A percentile compares a stretch with the other conserved stretches of the same genome.
These are phyloP conservation scores for Drosophila algonquin DNA, from an alignment of 2,888 invertebrate species.

Conservation along the genomic window DNA sequence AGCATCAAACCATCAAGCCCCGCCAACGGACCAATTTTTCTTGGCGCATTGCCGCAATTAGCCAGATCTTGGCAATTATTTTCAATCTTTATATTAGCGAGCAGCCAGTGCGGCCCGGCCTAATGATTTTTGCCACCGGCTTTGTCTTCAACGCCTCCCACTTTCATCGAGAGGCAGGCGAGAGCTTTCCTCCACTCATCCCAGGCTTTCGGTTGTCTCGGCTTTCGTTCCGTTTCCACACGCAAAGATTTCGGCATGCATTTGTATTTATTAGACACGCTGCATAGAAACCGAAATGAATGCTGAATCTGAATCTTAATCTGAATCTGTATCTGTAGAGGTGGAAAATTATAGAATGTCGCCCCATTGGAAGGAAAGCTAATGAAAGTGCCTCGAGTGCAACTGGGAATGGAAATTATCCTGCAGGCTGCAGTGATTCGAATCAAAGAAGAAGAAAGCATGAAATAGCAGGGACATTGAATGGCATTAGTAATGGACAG, in stretches of 20 bases:
- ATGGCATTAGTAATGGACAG: neutral
- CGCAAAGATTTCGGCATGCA: conserved; percentile 61
- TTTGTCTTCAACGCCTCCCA: conserved; percentile 64
- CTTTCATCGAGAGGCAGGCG: conserved; percentile 67
- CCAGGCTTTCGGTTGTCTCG: conserved; percentile 37
- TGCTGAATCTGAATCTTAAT: conserved; percentile 47
- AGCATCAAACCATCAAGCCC: conserved; percentile 27
- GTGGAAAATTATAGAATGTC: conserved; percentile 58
- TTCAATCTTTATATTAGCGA: conserved; percentile 46
- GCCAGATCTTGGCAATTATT: conserved; percentile 73
- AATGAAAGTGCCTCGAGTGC: conserved; percentile 52
- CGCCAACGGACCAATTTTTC: conserved; percentile 59
- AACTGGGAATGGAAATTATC: conserved; percentile 7
- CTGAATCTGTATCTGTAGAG: conserved; percentile 49
- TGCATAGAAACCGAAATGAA: conserved; percentile 69
- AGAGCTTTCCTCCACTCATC: conserved; percentile 9
- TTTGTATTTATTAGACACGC: conserved; percentile 33
- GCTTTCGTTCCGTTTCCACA: conserved; percentile 50
- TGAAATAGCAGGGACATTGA: neutral
- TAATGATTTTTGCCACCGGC: conserved; percentile 58
- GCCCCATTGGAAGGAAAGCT: conserved; percentile 50
- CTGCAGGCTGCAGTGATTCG: conserved; percentile 1
- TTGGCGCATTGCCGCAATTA: conserved; percentile 72
- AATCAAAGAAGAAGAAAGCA: neutral
- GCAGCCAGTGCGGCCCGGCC: conserved; percentile 51